A percentile compares a stretch with the other conserved stretches of the same genome.
Evolutionary conservation across 2,888 invertebrate species (phyloP).

Genomic region (Drosophila meridionalis): DNA sequence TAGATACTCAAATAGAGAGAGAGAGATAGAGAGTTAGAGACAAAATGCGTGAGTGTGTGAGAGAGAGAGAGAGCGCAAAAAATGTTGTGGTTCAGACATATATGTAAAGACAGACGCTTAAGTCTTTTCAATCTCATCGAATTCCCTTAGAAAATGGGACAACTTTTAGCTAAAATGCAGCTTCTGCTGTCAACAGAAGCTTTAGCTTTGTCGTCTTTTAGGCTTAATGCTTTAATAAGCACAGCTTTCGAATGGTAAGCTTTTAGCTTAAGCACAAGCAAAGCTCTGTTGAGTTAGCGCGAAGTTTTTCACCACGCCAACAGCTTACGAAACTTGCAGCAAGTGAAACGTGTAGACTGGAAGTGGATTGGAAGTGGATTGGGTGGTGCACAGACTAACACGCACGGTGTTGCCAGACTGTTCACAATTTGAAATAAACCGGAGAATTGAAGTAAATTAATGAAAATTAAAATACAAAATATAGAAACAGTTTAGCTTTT

Average conservation of each 20-base stretch:
- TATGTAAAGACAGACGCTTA: too few species aligned
- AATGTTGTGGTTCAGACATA: too few species aligned
- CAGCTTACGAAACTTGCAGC: not conserved
- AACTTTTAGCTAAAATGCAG: not conserved
- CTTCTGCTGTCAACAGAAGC: not conserved
- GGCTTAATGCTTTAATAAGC: not conserved
- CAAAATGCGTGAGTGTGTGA: too few species aligned
- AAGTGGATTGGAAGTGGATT: conserved; percentile 24
- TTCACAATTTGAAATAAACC: not conserved
- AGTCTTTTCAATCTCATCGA: not conserved
- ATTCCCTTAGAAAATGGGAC: not conserved
- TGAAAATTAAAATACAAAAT: fast-evolving
- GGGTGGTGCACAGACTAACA: not conserved
- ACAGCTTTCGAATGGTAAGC: not conserved
- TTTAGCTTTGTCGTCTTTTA: not conserved
- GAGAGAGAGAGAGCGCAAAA: too few species aligned
- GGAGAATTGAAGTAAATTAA: not conserved
- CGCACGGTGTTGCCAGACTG: conserved; percentile 28
- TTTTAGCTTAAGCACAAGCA: conserved; percentile 10
- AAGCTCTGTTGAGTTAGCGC: too few species aligned
- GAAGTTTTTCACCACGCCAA: conserved; percentile 21
- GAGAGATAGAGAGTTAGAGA: too few species aligned
- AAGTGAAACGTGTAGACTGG: conserved; percentile 38
- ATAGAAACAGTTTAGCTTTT: not conserved
- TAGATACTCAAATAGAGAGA: too few species aligned